Base-by-base conservation (phyloP, 1,140 invertebrate genomes). In the Sycophila sp. region DNA sequence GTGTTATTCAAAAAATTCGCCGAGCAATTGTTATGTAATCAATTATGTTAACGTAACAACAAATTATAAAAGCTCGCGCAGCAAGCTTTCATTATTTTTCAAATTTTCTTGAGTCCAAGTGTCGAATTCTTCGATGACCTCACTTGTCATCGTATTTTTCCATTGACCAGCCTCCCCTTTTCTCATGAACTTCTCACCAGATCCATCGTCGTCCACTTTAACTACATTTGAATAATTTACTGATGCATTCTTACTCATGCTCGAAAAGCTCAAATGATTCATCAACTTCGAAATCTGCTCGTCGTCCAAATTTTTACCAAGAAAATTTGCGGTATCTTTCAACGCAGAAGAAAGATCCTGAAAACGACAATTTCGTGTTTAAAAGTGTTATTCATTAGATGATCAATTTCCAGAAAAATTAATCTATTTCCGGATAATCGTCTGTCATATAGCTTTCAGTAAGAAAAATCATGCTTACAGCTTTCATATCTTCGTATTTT, bases 401-500 rank as follows among this genome's bases (percentile, higher is more conserved):
- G n/a, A n/a, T n/a, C n/a, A 1, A 40, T 40, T 40, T 40, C 13
- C 15, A n/a, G 38, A n/a, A 40, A 40, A 15, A 15, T 15, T 40
- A 40, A 13, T 40, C n/a, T 40, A 40, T n/a, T 13, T 38, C 11
- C 36, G 36, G 4, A n/a, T n/a, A n/a, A n/a, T n/a, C n/a, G n/a
- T n/a, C n/a, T n/a, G n/a, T n/a, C n/a, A n/a, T n/a, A n/a, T n/a
- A n/a, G n/a, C n/a, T n/a, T n/a, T n/a, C n/a, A n/a, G n/a, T n/a
- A n/a, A n/a, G n/a, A n/a, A n/a, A n/a, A n/a, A n/a, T n/a, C n/a
- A n/a, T n/a, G n/a, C 67, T 77, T 76, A 87, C 85, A 63, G 86
- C 77, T 77, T 91, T 91, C 90, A 93, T 90, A 4, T 91, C 87
- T 78, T 93, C 91, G 73, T 90, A 92, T 53, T 84, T 89, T 7